phyloP scores from a whole-genome alignment of 2,797 vertebrate genomes.

The Sebastes wilsoni region DNA sequence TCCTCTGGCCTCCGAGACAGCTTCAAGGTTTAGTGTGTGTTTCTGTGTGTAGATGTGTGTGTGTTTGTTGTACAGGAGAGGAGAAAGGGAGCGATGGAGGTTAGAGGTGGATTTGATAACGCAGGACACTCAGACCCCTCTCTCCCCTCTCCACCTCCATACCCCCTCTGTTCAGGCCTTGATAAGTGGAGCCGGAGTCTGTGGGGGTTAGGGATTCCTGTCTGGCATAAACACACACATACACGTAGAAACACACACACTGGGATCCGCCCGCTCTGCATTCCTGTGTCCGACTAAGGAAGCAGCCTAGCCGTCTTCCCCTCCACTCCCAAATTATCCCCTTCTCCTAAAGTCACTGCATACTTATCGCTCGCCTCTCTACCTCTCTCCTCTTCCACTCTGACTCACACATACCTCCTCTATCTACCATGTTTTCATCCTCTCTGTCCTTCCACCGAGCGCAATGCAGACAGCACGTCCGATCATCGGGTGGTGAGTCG shows the following conservation, averaged over 20 bases:
- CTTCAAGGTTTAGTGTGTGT: conserved; percentile 68
- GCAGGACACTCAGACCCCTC: conserved; percentile 62
- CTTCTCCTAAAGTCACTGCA: conserved; percentile 73
- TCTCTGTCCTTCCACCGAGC: conserved; percentile 17
- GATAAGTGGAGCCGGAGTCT: conserved; percentile 83
- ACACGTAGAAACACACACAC: conserved; percentile 53
- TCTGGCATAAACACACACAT: conserved; percentile 77
- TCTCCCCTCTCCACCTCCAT: conserved; percentile 30
- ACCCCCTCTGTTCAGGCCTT: conserved; percentile 69
- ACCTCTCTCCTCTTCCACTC: conserved; percentile 52
- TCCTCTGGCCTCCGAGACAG: conserved; percentile 65
- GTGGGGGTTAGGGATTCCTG: conserved; percentile 85
- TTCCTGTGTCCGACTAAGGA: conserved; percentile 82
- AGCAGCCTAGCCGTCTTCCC: conserved; percentile 79
- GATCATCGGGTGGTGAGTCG: conserved; percentile 11
- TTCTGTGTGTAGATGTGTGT: conserved; percentile 23
- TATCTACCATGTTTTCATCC: conserved; percentile 15
- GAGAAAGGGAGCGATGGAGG: conserved; percentile 50
- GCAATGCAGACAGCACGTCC: conserved; percentile 12
- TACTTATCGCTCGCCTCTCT: conserved; percentile 70
- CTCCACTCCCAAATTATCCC: conserved; percentile 82
- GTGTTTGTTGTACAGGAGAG: conserved; percentile 16
- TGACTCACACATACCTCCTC: conserved; percentile 53
- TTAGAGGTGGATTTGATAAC: conserved; percentile 67
- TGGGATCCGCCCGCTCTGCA: conserved; percentile 82